These are phyloP conservation scores for Pilophorus perplexus DNA, from an alignment of 2,888 invertebrate species.

Conservation along the genomic window DNA sequence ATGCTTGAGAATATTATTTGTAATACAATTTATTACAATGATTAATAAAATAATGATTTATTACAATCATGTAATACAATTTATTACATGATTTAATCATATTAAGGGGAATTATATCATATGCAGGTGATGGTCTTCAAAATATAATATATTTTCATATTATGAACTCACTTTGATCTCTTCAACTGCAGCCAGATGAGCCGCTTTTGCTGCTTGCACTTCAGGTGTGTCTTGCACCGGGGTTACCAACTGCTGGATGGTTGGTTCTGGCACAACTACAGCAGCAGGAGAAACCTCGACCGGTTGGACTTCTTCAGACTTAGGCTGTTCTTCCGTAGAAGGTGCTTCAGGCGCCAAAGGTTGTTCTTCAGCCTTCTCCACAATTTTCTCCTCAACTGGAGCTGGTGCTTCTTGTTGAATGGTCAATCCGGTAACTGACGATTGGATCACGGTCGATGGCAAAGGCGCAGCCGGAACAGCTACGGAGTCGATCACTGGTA, in stretches of 20 bases:
- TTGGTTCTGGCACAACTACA: background rate
- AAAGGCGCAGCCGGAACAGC: background rate
- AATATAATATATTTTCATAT: too few relatives aligned
- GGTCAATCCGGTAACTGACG: slow-evolving; percentile 9
- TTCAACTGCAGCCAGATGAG: slow-evolving; percentile 54
- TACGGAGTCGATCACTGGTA: background rate
- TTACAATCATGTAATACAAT: too few relatives aligned
- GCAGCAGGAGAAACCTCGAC: slow-evolving; percentile 47
- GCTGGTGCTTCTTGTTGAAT: slow-evolving; percentile 2
- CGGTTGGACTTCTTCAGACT: slow-evolving; percentile 37
- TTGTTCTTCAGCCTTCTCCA: slow-evolving; percentile 46
- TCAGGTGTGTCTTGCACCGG: slow-evolving; percentile 47
- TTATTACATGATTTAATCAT: too few relatives aligned
- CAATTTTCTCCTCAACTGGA: slow-evolving; percentile 8
- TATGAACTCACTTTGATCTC: slow-evolving; percentile 15
- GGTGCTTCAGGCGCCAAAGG: slow-evolving; percentile 48
- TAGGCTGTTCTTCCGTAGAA: slow-evolving; percentile 43
- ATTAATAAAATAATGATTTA: too few relatives aligned
- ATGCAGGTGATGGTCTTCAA: too few relatives aligned
- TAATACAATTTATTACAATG: too few relatives aligned
- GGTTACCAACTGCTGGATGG: slow-evolving; percentile 51
- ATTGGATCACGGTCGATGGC: slow-evolving; percentile 9
- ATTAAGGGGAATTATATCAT: background rate
- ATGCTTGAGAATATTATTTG: too few relatives aligned
- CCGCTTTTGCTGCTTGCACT: slow-evolving; percentile 54